A percentile compares a stretch with the other conserved stretches of the same genome.
Evolutionary conservation across 2,113 vertebrate species (phyloP).

Genomic region (Malurus alboscapulatus): DNA sequence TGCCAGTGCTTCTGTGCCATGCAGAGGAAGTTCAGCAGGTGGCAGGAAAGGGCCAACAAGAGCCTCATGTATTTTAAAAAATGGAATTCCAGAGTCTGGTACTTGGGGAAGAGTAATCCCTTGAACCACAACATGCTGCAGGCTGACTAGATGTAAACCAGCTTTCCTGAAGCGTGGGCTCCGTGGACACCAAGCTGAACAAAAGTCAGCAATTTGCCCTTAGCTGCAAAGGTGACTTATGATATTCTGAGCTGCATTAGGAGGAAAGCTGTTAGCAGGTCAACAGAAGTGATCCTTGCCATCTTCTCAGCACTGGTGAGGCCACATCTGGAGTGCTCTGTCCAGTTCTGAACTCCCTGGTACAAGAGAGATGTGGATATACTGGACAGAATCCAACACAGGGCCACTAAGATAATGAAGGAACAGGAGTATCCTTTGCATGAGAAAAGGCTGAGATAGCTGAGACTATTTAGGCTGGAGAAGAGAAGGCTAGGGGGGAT

Average conservation of each 20-base stretch:
- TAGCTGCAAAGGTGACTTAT: not conserved
- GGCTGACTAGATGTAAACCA: not conserved
- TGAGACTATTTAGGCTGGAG: not conserved
- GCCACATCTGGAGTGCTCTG: not conserved
- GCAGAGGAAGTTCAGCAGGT: not conserved
- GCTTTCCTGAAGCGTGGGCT: not conserved
- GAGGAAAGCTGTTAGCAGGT: not conserved
- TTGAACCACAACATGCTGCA: not conserved
- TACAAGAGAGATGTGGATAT: not conserved
- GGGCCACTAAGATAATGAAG: not conserved
- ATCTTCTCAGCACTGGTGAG: not conserved
- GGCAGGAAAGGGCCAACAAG: not conserved
- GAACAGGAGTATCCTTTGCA: rapidly evolving
- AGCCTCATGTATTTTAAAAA: not conserved
- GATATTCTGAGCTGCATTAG: not conserved
- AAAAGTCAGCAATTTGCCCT: not conserved
- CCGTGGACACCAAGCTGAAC: not conserved
- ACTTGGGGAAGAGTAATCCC: not conserved
- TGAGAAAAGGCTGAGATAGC: not conserved
- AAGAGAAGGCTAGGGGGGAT: not conserved
- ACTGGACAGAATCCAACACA: not conserved
- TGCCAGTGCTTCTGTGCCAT: not conserved
- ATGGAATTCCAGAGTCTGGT: not conserved
- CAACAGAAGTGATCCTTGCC: not conserved
- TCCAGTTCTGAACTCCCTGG: not conserved